Conservation (phyloP, 2,113 vertebrate species). For the Oncorhynchus kisutch region DNA sequence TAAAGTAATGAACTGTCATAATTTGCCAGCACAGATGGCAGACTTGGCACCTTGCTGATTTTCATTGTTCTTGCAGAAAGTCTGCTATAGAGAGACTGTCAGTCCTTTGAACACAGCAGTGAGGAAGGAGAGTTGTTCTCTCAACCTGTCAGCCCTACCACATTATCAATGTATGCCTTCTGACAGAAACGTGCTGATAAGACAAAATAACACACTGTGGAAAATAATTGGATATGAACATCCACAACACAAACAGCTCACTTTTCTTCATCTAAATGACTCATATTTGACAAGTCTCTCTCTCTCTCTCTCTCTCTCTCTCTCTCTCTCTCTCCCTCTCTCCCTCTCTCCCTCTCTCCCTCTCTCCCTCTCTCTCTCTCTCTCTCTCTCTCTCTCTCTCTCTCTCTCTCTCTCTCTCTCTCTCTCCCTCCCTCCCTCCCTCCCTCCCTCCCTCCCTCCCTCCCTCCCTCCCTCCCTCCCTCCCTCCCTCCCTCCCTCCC, state of each 20-base stretch:
- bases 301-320: background rate
- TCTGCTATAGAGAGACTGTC: constrained; percentile 23
- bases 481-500: too few relatives aligned
- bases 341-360: too few relatives aligned
- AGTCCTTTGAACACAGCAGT: constrained; percentile 29
- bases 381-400: background rate
- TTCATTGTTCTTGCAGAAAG: constrained; percentile 32
- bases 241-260: constrained; percentile 7
- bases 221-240: constrained; percentile 34
- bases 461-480: background rate
- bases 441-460: background rate
- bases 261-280: constrained; percentile 3
- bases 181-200: constrained; percentile 2
- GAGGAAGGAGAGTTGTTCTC: constrained; percentile 3
- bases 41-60: constrained; percentile 26
- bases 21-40: constrained; percentile 44
- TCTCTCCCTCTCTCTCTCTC: too few relatives aligned
- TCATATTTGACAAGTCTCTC: constrained; percentile 4
- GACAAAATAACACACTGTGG: background rate
- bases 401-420: background rate
- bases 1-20: constrained; percentile 42
- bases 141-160: constrained; percentile 19
- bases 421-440: too few relatives aligned
- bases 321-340: too few relatives aligned
- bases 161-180: constrained; percentile 17